A percentile compares a stretch with the other conserved stretches of the same genome.
Conservation (phyloP, 2,888 invertebrate species). For the Drosophila demipolita region DNA sequence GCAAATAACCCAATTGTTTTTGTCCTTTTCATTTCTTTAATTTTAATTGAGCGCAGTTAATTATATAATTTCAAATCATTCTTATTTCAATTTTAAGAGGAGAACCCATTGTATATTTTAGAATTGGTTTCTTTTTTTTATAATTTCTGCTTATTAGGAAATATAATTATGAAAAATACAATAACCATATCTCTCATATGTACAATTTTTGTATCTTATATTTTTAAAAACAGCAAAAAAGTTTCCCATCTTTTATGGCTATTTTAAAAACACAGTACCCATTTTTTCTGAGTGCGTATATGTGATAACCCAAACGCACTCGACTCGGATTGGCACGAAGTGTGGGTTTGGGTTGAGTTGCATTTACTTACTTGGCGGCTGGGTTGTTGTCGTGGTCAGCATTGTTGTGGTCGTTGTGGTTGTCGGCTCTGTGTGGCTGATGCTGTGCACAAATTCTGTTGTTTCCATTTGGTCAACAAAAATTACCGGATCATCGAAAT, state of each 20-base stretch:
- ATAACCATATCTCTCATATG: neutral
- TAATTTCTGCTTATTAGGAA: neutral
- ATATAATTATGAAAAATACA: neutral
- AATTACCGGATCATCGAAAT: constrained; percentile 84
- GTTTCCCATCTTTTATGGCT: neutral
- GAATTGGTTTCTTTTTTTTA: neutral
- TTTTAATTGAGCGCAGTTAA: neutral
- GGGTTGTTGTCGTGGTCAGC: constrained; percentile 87
- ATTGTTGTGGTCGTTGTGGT: constrained; percentile 85
- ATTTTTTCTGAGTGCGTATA: neutral
- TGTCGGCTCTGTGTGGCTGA: constrained; percentile 84
- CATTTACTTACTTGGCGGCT: constrained; percentile 86
- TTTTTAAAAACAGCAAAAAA: neutral
- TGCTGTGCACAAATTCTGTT: constrained; percentile 85
- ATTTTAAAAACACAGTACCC: neutral
- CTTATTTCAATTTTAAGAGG: neutral
- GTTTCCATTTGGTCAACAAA: constrained; percentile 85
- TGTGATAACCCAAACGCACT: constrained; percentile 7
- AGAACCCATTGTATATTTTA: neutral
- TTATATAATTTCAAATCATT: neutral
- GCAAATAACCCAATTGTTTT: neutral
- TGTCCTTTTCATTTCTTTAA: neutral
- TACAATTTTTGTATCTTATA: neutral
- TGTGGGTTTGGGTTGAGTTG: constrained; percentile 35
- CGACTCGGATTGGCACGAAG: neutral